Percentiles rank a stretch among this genome's conserved stretches.
These are phyloP conservation scores for Ganaspis brasiliensis DNA, from an alignment of 2,888 invertebrate genomes.

Conservation along the genomic window DNA sequence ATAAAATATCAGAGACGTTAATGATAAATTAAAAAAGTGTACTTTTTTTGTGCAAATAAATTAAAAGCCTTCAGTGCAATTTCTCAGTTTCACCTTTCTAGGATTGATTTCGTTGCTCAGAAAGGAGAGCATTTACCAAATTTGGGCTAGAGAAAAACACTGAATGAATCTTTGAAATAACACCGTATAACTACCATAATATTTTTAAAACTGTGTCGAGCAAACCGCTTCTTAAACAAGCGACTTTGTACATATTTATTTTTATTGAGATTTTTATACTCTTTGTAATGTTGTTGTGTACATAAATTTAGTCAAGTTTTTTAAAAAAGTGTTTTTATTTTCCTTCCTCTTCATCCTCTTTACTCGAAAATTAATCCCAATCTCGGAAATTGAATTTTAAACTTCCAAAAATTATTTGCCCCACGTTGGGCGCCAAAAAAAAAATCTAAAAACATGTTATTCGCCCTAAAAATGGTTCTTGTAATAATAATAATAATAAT, in stretches of 20 bases:
- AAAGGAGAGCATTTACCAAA: conserved; percentile 14
- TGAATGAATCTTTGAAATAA: background rate
- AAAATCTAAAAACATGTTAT: too few relatives aligned
- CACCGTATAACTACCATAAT: background rate
- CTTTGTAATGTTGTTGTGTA: too few relatives aligned
- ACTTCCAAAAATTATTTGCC: too few relatives aligned
- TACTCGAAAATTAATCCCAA: background rate
- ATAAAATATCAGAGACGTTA: background rate
- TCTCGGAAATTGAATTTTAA: too few relatives aligned
- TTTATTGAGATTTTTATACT: too few relatives aligned
- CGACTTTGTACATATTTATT: background rate
- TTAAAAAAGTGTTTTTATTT: too few relatives aligned
- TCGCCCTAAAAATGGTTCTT: too few relatives aligned
- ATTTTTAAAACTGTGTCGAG: background rate
- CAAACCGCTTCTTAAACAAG: background rate
- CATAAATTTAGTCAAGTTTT: too few relatives aligned
- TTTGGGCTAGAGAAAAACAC: background rate
- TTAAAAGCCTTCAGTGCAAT: background rate
- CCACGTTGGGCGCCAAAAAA: too few relatives aligned
- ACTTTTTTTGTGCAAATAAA: background rate
- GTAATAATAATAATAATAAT: too few relatives aligned
- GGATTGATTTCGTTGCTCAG: background rate
- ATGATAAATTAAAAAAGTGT: background rate
- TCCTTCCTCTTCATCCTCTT: background rate
- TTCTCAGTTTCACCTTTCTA: background rate